Evolutionary conservation across 37 sponge, comb jelly and placozoan genomes (phyloP).

Genomic region (Axinella damicornis): DNA sequence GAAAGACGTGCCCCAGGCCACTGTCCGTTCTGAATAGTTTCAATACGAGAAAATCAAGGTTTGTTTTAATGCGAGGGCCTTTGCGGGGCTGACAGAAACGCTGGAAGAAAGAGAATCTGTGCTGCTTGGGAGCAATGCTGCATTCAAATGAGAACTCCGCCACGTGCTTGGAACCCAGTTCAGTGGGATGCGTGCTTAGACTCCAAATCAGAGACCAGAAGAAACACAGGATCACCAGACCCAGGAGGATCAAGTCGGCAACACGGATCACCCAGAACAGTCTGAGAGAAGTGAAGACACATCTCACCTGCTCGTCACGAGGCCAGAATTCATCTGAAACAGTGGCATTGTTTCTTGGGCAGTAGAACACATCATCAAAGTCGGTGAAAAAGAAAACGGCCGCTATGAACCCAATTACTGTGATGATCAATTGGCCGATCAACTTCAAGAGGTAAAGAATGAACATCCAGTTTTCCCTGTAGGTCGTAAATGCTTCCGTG

Average conservation of each 20-base stretch:
- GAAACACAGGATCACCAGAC: constrained; percentile 5
- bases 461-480: neutral
- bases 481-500: neutral
- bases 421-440: constrained; percentile 1
- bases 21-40: constrained; percentile 23
- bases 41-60: constrained; percentile 33
- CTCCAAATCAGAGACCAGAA: constrained; percentile 16
- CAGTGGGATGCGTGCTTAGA: constrained; percentile 7
- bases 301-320: neutral
- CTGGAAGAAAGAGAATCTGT: neutral
- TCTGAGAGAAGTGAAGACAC: constrained; percentile 49
- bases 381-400: constrained; percentile 26
- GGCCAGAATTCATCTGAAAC: constrained; percentile 9
- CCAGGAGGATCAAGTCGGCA: constrained; percentile 35
- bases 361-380: constrained; percentile 21
- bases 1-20: constrained; percentile 18
- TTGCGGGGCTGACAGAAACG: too few species aligned
- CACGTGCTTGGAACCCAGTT: constrained; percentile 21
- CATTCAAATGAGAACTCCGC: constrained; percentile 42
- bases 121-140: neutral
- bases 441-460: constrained; percentile 8
- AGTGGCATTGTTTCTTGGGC: constrained; percentile 32
- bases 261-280: constrained; percentile 26
- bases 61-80: constrained; percentile 9
- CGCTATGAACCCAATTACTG: neutral